Conservation (phyloP, 1,140 invertebrate species). For the Leptinotarsa lineolata region DNA sequence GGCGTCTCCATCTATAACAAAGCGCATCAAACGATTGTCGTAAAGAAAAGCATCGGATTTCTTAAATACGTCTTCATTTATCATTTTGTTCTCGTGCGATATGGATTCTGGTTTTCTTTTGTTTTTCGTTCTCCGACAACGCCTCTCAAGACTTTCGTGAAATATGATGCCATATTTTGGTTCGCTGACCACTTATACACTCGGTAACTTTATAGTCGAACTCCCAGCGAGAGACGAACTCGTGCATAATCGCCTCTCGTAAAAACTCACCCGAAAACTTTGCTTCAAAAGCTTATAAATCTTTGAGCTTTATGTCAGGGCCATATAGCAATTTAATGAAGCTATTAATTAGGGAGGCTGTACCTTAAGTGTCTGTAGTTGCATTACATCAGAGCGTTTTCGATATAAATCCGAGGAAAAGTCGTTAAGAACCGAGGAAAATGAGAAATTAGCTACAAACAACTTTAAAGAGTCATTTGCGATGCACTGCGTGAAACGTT, state of each 20-base stretch:
- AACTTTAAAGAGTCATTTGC: constrained; percentile 13
- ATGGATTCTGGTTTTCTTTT: constrained; percentile 18
- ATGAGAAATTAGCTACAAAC: constrained; percentile 14
- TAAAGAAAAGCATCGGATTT: constrained; percentile 20
- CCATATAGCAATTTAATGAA: constrained; percentile 22
- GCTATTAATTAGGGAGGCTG: constrained; percentile 26
- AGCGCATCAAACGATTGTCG: constrained; percentile 14
- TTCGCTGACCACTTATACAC: constrained; percentile 24
- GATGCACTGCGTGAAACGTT: constrained; percentile 6
- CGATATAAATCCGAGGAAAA: constrained; percentile 18
- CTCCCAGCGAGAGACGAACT: constrained; percentile 4
- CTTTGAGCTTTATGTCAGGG: constrained; percentile 2
- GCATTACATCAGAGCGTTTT: constrained; percentile 4
- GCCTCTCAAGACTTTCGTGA: constrained; percentile 18
- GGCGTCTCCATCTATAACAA: constrained; percentile 7
- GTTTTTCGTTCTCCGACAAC: constrained; percentile 15
- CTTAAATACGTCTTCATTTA: constrained; percentile 25
- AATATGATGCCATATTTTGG: constrained; percentile 21
- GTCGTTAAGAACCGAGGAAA: constrained; percentile 9
- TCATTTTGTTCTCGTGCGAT: constrained; percentile 14
- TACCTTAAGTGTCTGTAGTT: constrained; percentile 16
- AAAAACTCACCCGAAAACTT: constrained; percentile 21
- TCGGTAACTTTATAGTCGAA: constrained; percentile 23
- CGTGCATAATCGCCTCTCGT: constrained; percentile 19
- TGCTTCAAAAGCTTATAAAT: constrained; percentile 15